A percentile compares a stretch with the other conserved stretches of the same genome.
phyloP scores from a whole-genome alignment of 2,113 vertebrate genomes.

The Lates calcarifer region DNA sequence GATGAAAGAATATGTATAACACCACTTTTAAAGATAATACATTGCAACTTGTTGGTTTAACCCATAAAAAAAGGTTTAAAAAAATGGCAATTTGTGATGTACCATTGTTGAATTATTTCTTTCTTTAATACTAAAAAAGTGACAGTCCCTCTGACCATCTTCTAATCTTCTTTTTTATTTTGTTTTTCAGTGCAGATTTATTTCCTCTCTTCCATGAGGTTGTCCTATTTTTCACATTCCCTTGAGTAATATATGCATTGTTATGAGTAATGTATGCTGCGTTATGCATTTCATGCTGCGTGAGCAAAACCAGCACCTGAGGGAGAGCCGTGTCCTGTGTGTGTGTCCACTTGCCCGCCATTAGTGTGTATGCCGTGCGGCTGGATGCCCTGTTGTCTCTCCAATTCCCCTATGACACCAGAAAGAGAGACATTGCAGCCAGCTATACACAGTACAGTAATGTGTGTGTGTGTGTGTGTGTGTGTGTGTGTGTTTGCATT shows the following conservation, averaged over 20 bases:
- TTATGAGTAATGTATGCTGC: constrained; percentile 26
- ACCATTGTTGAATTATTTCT: not conserved
- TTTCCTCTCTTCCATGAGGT: not conserved
- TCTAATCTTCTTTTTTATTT: not conserved
- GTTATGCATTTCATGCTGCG: constrained; percentile 40
- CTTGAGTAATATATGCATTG: constrained; percentile 25
- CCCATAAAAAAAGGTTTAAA: not conserved
- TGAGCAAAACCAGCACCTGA: constrained; percentile 84
- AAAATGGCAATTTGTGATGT: not conserved
- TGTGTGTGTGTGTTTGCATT: not conserved
- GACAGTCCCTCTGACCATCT: not conserved
- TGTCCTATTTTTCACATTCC: constrained; percentile 38
- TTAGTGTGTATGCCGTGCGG: constrained; percentile 88
- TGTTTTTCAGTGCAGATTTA: not conserved
- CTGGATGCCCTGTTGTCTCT: constrained; percentile 93
- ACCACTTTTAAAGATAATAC: no score
- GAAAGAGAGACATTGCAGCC: constrained; percentile 3
- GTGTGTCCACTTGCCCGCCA: constrained; percentile 90
- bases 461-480: not conserved
- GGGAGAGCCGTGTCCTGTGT: constrained; percentile 90
- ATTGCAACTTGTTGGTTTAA: no score
- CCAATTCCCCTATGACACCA: constrained; percentile 91
- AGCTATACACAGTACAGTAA: rapidly evolving
- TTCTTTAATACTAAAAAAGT: not conserved
- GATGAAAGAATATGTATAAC: no score